These are phyloP conservation scores for Rallus crepitans DNA, from an alignment of 2,797 vertebrate genomes.

Conservation along the genomic window DNA sequence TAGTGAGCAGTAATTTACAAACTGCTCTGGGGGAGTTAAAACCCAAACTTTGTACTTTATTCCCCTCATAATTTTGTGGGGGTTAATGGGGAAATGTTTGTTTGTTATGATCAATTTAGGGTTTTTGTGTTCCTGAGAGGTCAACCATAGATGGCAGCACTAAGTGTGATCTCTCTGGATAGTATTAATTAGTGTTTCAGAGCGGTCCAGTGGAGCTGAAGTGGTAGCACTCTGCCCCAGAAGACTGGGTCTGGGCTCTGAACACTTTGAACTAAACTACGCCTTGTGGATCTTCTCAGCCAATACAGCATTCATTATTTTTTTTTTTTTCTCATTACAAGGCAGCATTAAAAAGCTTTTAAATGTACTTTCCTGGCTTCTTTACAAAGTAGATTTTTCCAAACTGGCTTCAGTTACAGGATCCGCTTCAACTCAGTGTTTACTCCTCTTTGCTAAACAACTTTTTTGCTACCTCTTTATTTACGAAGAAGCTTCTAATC, in stretches of 20 bases:
- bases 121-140: neutral
- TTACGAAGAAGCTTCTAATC: neutral
- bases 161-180: neutral
- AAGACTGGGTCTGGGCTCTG: neutral
- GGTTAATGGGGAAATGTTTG: neutral
- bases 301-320: neutral
- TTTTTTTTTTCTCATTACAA: neutral
- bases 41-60: neutral
- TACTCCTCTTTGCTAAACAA: neutral
- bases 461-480: neutral
- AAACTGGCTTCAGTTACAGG: neutral
- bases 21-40: neutral
- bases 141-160: neutral
- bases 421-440: neutral
- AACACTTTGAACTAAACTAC: fast-evolving
- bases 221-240: neutral
- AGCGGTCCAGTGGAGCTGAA: neutral
- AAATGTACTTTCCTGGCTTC: neutral
- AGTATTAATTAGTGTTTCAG: neutral
- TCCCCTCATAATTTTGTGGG: neutral
- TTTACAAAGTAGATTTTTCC: neutral
- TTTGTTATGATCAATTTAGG: neutral
- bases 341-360: neutral
- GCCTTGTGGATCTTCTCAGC: neutral
- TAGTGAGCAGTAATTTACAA: neutral